Conservation (phyloP, 2,797 vertebrate species). For the Myripristis murdjan region DNA sequence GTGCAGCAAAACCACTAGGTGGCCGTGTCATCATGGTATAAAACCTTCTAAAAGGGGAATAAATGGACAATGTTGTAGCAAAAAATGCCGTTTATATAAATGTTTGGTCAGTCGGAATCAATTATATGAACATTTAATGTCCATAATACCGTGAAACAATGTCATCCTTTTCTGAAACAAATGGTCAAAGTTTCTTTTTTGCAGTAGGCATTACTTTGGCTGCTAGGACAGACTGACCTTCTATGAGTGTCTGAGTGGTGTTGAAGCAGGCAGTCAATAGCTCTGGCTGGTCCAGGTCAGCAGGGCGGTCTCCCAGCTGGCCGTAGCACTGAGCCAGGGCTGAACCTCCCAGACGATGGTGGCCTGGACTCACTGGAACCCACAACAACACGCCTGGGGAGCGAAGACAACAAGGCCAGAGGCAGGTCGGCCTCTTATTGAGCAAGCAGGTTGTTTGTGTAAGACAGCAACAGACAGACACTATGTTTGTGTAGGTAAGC, state of each 20-base stretch:
- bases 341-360: constrained; percentile 90
- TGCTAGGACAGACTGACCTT: constrained; percentile 76
- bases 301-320: constrained; percentile 90
- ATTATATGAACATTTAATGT: no score
- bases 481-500: no score
- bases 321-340: constrained; percentile 93
- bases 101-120: not conserved
- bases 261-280: constrained; percentile 87
- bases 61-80: not conserved
- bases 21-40: constrained; percentile 23
- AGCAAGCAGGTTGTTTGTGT: not conserved
- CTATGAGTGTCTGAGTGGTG: constrained; percentile 89
- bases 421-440: not conserved
- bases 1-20: constrained; percentile 43
- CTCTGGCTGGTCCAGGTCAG: constrained; percentile 89
- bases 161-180: not conserved
- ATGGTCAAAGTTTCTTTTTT: not conserved
- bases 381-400: constrained; percentile 89
- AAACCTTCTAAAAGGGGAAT: not conserved
- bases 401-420: constrained; percentile 22
- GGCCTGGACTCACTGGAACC: constrained; percentile 87
- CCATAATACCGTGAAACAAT: not conserved
- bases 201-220: not conserved
- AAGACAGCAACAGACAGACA: no score
- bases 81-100: not conserved